These are phyloP conservation scores for Cettia cetti DNA, from an alignment of 2,113 vertebrate species.

Conservation along the genomic window DNA sequence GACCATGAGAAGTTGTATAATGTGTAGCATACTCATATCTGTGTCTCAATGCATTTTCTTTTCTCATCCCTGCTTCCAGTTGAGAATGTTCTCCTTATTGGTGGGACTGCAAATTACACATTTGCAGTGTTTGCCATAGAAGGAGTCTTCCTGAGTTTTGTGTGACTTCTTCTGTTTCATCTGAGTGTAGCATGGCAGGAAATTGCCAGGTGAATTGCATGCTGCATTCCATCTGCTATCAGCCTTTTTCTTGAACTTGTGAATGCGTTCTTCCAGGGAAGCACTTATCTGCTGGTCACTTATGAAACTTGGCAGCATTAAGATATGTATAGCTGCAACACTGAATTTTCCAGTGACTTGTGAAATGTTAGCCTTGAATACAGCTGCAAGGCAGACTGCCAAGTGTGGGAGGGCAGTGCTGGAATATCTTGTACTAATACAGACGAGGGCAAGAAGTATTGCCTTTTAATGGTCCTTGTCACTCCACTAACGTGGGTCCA, in stretches of 20 bases:
- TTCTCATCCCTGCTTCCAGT: neutral
- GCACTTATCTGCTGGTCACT: neutral
- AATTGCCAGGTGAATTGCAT: neutral
- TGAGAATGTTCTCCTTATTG: neutral
- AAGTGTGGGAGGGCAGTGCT: neutral
- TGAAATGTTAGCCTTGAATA: neutral
- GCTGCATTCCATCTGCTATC: neutral
- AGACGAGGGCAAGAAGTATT: neutral
- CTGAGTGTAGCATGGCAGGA: neutral
- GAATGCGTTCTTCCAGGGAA: neutral
- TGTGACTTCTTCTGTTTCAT: neutral
- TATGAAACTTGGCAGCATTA: neutral
- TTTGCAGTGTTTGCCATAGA: neutral
- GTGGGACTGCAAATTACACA: accelerated
- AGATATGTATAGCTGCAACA: neutral
- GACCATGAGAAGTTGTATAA: neutral
- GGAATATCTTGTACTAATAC: neutral
- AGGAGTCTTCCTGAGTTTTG: neutral
- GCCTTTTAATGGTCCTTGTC: neutral
- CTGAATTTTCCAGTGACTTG: neutral
- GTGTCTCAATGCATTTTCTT: neutral
- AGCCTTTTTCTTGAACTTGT: neutral
- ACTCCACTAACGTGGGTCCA: neutral
- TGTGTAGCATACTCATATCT: neutral
- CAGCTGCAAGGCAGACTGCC: neutral